Percentiles rank a stretch among this genome's conserved stretches.
Conservation (phyloP, 2,888 invertebrate species). For the Heptascelio sp. region DNA sequence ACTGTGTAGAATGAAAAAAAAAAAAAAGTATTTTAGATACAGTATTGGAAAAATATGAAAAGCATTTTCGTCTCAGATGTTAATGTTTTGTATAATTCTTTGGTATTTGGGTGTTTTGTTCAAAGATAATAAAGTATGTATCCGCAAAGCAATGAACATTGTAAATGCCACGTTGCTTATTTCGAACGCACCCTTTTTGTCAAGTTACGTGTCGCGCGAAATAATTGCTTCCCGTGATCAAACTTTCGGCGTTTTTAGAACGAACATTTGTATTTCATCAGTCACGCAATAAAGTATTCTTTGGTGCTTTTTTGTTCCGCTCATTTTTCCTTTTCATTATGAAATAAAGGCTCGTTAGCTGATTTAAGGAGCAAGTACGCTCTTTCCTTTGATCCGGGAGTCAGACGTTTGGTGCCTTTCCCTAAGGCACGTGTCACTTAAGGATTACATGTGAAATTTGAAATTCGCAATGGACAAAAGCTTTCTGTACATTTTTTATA, state of each 20-base stretch:
- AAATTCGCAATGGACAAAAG: slow-evolving; percentile 40
- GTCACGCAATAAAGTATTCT: slow-evolving; percentile 50
- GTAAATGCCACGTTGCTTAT: too few relatives aligned
- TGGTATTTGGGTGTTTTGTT: too few relatives aligned
- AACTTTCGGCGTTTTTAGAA: slow-evolving; percentile 39
- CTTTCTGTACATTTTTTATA: slow-evolving; percentile 29
- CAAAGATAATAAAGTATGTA: too few relatives aligned
- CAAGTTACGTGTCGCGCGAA: slow-evolving; percentile 66
- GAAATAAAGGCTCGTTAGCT: slow-evolving; percentile 54
- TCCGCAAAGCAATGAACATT: too few relatives aligned
- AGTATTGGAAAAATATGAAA: too few relatives aligned
- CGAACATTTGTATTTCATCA: slow-evolving; percentile 62
- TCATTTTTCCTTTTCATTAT: slow-evolving; percentile 50
- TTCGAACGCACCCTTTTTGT: too few relatives aligned
- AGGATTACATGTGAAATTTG: slow-evolving; percentile 47
- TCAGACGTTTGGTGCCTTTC: slow-evolving; percentile 41
- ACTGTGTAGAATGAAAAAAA: too few relatives aligned
- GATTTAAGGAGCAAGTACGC: slow-evolving; percentile 55
- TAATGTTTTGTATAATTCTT: too few relatives aligned
- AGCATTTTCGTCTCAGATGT: too few relatives aligned
- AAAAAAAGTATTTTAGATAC: too few relatives aligned
- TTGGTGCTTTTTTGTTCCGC: slow-evolving; percentile 20
- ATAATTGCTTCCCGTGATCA: slow-evolving; percentile 21
- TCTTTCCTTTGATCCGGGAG: slow-evolving; percentile 49
- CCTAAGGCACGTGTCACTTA: slow-evolving; percentile 50